Evolutionary conservation across 2,113 vertebrate species (phyloP), one percentile per base, ranked within the genome.

Genomic region (Dendrocopos noguchii): DNA sequence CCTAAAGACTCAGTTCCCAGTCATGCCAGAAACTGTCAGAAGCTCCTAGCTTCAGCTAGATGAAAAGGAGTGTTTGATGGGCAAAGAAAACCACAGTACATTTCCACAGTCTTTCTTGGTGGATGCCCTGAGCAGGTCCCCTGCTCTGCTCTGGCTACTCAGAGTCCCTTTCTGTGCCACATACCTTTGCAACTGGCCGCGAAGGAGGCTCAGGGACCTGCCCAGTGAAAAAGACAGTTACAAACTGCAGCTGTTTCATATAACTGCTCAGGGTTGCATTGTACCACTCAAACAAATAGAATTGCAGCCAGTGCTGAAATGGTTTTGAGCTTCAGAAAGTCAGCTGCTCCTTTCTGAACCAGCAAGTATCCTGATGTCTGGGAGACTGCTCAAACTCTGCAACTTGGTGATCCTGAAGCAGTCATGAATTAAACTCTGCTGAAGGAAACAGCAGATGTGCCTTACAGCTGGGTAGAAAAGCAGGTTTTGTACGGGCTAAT

Each of bases 131-230:
- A 29, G 16, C 34, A 60, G 31, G 5, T 39, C 12, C 7, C 34
- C 34, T 6, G 3, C 39, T 87, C 29, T 0, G 39, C 18, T 65
- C n/a, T 24, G 8, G 5, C 18, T 78, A 39, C 66, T 81, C 5
- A 0, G 31, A 39, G 19, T 28, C 15, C 12, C 9, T 14, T 56
- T 87, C n/a, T 70, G 39, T 11, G 18, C 50, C 57, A 34, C 0
- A 0, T 15, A 56, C 14, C 56, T 15, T 79, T 66, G 44, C 50
- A 3, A 0, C 20, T 15, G 18, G 31, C 11, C 7, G 2, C 11
- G 15, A 44, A 47, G 70, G 16, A 81, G 36, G 25, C 25, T 50
- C 77, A 56, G 63, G 28, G 47, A 6, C 24, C 10, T 68, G 19
- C 42, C 25, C 16, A 29, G 3, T 10, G 12, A 4, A 15, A 29